A percentile compares a stretch with the other conserved stretches of the same genome.
Evolutionary conservation across 2,113 vertebrate genomes (phyloP).

Genomic region (Carollia perspicillata): DNA sequence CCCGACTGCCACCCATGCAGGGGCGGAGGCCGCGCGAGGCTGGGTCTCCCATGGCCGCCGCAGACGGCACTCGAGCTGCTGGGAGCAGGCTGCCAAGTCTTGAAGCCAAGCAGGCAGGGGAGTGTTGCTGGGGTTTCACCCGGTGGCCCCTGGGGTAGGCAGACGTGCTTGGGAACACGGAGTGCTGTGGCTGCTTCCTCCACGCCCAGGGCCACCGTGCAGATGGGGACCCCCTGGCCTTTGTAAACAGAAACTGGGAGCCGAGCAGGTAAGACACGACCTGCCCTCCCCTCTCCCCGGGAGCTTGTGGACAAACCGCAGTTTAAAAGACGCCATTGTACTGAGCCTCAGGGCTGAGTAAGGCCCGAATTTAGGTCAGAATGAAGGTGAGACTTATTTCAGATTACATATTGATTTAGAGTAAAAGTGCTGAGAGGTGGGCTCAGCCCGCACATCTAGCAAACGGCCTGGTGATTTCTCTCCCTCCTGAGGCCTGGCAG

Average conservation of each 20-base stretch:
- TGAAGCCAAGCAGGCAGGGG: constrained; percentile 30
- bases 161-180: too few species aligned
- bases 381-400: neutral
- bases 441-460: neutral
- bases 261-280: fast-evolving
- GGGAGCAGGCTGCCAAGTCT: constrained; percentile 49
- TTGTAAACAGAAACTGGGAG: neutral
- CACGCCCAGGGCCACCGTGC: fast-evolving
- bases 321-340: neutral
- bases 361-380: constrained; percentile 31
- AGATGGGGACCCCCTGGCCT: fast-evolving
- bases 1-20: neutral
- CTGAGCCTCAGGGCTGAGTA: neutral
- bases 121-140: constrained; percentile 7
- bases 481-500: neutral
- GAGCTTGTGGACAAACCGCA: neutral
- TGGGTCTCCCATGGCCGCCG: too few species aligned
- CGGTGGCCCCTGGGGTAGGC: neutral
- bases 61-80: constrained; percentile 37
- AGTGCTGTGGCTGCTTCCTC: neutral
- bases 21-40: neutral
- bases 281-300: fast-evolving
- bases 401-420: constrained; percentile 45
- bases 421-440: neutral
- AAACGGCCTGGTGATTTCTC: neutral